Evolutionary conservation across 2,797 vertebrate species (phyloP).

Genomic region (Heliangelus exortis): DNA sequence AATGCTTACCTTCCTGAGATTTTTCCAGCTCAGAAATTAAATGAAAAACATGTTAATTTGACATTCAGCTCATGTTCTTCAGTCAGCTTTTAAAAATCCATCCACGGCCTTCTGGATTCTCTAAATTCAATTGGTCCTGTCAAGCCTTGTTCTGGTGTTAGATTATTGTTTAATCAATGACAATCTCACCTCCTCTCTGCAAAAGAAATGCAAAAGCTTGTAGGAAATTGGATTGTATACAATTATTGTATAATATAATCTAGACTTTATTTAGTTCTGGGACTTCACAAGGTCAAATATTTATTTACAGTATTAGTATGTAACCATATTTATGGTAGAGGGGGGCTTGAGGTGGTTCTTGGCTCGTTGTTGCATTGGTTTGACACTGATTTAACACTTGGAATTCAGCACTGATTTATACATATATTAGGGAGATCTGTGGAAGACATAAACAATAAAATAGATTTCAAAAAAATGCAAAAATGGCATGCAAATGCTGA

Average conservation of each 20-base stretch:
- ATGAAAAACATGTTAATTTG: background rate
- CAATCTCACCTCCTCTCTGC: background rate
- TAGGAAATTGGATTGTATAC: background rate
- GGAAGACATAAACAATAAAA: background rate
- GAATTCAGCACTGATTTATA: background rate
- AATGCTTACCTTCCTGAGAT: background rate
- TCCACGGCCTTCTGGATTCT: background rate
- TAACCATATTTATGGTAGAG: background rate
- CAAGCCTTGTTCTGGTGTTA: background rate
- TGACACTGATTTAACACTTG: background rate
- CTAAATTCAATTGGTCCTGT: background rate
- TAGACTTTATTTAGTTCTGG: background rate
- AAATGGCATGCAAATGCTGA: background rate
- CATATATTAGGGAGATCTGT: background rate
- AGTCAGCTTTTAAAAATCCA: background rate
- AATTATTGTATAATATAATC: background rate
- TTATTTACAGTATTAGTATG: background rate
- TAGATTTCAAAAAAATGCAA: background rate
- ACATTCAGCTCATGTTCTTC: background rate
- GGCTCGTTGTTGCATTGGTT: background rate
- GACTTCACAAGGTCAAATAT: background rate
- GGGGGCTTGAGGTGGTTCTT: background rate
- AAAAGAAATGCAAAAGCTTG: background rate
- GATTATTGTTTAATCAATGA: conserved; percentile 16
- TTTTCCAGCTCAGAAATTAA: background rate